Conservation (phyloP, 2,113 vertebrate genomes). For the Mus musculus region GRCm39 chr19:11354501-11355000, state of each 20-base stretch:
- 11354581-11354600: not conserved
- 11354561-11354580: not conserved
- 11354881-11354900: not conserved
- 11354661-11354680: not conserved
- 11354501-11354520: not conserved
- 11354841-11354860: not conserved
- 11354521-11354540: not conserved
- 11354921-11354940: not conserved
- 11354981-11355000: not conserved
- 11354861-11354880: not conserved
- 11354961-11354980: not conserved
- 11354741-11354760: not conserved
- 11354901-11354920: not conserved
- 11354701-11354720: not conserved
- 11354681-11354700: not conserved
- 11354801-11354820: not conserved
- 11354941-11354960: not conserved
- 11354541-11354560: not conserved
- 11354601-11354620: not conserved
- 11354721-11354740: not conserved
- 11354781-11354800: not conserved
- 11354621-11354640: not conserved
- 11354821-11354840: not conserved
- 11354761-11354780: not conserved
- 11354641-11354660: not conserved